phyloP scores from a whole-genome alignment of 2,797 vertebrate species.

The Rhincodon typus region DNA sequence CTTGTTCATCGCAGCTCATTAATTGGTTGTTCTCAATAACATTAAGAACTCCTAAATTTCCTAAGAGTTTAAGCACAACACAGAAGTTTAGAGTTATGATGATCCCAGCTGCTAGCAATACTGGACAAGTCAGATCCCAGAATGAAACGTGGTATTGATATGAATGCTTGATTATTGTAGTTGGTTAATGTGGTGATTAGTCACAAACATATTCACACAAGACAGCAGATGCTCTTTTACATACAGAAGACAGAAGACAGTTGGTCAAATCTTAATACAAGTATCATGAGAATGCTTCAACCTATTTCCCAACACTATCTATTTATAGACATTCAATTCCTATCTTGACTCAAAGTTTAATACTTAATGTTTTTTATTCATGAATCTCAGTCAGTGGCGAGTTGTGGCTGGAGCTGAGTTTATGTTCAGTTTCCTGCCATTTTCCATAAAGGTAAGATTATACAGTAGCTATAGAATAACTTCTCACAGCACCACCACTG shows the following conservation, averaged over 20 bases:
- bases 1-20: constrained; percentile 15
- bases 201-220: too few relatives aligned
- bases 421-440: background rate
- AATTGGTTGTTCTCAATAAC: background rate
- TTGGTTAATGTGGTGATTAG: too few relatives aligned
- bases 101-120: too few relatives aligned
- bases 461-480: background rate
- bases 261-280: too few relatives aligned
- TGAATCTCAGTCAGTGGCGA: background rate
- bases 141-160: background rate
- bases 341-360: background rate
- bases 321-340: too few relatives aligned
- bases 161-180: background rate
- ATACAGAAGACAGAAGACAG: too few relatives aligned
- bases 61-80: background rate
- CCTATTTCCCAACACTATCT: too few relatives aligned
- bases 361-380: background rate
- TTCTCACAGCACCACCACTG: background rate
- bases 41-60: background rate
- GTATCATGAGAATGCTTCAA: too few relatives aligned
- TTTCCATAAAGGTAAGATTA: background rate
- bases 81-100: background rate
- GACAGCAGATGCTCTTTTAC: too few relatives aligned
- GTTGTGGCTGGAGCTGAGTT: background rate
- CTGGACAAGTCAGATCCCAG: too few relatives aligned